Conservation (phyloP, 2,113 vertebrate species). For the Datnioides undecimradiatus region DNA sequence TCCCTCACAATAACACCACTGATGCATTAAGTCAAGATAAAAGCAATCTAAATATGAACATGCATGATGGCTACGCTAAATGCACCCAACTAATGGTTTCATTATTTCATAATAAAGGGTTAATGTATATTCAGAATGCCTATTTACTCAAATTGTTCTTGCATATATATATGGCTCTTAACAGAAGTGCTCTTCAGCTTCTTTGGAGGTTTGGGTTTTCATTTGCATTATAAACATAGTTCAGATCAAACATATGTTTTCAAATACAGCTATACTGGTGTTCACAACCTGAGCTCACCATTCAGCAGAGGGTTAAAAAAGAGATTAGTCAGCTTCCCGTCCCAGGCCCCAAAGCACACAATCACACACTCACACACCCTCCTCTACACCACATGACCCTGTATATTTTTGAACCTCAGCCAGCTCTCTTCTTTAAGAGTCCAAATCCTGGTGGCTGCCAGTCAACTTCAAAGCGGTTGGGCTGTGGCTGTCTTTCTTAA, state of each 20-base stretch:
- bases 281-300: conserved; percentile 25
- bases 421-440: conserved; percentile 75
- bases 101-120: conserved; percentile 83
- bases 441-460: conserved; percentile 79
- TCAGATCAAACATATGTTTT: not conserved
- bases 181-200: conserved; percentile 27
- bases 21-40: conserved; percentile 82
- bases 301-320: conserved; percentile 68
- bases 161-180: conserved; percentile 48
- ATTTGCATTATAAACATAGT: conserved; percentile 5
- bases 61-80: conserved; percentile 77
- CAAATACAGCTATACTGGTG: conserved; percentile 3
- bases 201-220: conserved; percentile 10
- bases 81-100: conserved; percentile 82
- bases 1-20: conserved; percentile 75
- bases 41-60: conserved; percentile 83
- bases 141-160: conserved; percentile 73
- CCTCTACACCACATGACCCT: conserved; percentile 74
- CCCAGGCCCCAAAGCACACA: conserved; percentile 48
- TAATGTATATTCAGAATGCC: conserved; percentile 77
- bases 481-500: conserved; percentile 79
- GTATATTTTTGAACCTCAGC: conserved; percentile 71
- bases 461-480: conserved; percentile 83
- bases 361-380: conserved; percentile 63
- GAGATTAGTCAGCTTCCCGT: conserved; percentile 79